Evolutionary conservation across 2,113 vertebrate genomes (phyloP).

Genomic region (Nerophis lumbriciformis): DNA sequence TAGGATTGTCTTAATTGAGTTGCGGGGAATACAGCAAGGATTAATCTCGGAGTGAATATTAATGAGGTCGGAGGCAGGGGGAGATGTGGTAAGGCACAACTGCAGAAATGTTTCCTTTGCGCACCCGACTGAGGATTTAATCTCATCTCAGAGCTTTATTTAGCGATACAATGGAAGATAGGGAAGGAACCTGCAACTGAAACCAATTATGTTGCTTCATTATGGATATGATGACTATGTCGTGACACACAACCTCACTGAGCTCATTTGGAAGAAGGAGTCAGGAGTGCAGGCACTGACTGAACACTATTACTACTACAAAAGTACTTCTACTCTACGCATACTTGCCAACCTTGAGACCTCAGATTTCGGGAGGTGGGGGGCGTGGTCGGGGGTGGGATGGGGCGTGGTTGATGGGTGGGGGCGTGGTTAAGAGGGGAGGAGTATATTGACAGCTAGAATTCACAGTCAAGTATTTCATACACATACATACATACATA

Average conservation of each 20-base stretch:
- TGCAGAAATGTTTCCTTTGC: conserved; percentile 34
- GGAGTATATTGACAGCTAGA: no score
- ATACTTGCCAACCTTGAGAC: no score
- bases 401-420: no score
- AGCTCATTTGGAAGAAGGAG: conserved; percentile 39
- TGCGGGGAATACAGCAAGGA: conserved; percentile 65
- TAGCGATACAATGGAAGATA: conserved; percentile 3
- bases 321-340: no score
- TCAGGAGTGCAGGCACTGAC: conserved; percentile 35
- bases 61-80: conserved; percentile 48
- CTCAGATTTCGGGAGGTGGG: no score
- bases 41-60: conserved; percentile 71
- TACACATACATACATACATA: no score
- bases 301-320: neutral
- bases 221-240: conserved; percentile 8
- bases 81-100: conserved; percentile 35
- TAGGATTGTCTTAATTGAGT: conserved; percentile 74
- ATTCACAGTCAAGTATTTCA: no score
- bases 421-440: no score
- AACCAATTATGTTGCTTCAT: conserved; percentile 26
- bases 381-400: no score
- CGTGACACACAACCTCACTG: conserved; percentile 3
- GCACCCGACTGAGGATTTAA: conserved; percentile 26
- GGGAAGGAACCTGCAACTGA: conserved; percentile 31
- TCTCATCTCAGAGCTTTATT: conserved; percentile 29